phyloP scores from a whole-genome alignment of 2,113 vertebrate species.

The Charadrius vociferus region DNA sequence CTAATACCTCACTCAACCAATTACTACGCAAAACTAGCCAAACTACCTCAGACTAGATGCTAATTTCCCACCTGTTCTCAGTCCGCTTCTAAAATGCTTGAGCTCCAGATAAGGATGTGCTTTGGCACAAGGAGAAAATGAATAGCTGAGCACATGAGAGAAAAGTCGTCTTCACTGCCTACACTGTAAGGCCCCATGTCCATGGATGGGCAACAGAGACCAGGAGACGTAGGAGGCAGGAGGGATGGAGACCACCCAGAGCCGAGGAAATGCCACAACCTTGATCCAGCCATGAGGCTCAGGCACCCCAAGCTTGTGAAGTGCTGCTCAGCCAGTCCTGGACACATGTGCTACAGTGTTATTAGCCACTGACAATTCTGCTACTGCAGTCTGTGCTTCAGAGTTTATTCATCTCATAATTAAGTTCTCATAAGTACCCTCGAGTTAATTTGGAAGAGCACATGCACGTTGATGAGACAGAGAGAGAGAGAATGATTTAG shows the following conservation, averaged over 20 bases:
- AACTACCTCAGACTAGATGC: not conserved
- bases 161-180: not conserved
- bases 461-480: not conserved
- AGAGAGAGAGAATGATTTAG: not conserved
- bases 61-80: not conserved
- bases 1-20: not conserved
- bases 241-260: not conserved
- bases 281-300: not conserved
- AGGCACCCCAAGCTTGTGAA: fast-evolving
- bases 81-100: not conserved
- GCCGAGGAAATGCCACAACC: not conserved
- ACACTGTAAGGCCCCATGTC: not conserved
- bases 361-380: not conserved
- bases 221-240: not conserved
- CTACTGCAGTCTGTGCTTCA: not conserved
- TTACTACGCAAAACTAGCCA: not conserved
- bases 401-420: not conserved
- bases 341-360: fast-evolving
- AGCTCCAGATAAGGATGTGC: not conserved
- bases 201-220: not conserved
- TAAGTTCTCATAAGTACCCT: conserved; percentile 30
- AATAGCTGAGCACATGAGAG: fast-evolving
- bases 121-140: not conserved
- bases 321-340: not conserved
- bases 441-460: conserved; percentile 24